Evolutionary conservation across 2,888 invertebrate species (phyloP).

Genomic region (Trissolcus brochymenae): DNA sequence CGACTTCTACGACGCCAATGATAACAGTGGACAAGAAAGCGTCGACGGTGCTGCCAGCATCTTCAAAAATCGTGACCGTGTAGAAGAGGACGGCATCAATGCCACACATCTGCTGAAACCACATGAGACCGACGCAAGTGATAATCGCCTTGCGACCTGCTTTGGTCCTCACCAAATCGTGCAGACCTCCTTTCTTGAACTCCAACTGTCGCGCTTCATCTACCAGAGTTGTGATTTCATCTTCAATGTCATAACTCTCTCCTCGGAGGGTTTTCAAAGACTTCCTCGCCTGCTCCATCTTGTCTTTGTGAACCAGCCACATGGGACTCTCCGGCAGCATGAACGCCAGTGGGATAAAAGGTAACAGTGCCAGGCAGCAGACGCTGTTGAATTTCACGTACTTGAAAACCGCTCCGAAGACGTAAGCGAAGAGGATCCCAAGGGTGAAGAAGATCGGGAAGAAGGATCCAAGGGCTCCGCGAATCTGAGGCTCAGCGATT

Average conservation of each 20-base stretch:
- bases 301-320: slow-evolving; percentile 67
- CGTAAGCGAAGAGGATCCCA: slow-evolving; percentile 77
- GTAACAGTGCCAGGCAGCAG: slow-evolving; percentile 71
- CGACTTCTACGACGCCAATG: slow-evolving; percentile 78
- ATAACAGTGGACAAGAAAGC: slow-evolving; percentile 76
- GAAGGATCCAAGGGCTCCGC: slow-evolving; percentile 78
- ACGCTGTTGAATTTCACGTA: slow-evolving; percentile 76
- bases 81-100: slow-evolving; percentile 77
- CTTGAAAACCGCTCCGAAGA: slow-evolving; percentile 73
- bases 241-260: slow-evolving; percentile 61
- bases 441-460: slow-evolving; percentile 77
- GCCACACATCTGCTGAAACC: slow-evolving; percentile 77
- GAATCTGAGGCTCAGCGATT: slow-evolving; percentile 76
- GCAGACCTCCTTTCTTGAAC: slow-evolving; percentile 66
- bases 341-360: slow-evolving; percentile 71
- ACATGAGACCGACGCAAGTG: slow-evolving; percentile 78
- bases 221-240: slow-evolving; percentile 64
- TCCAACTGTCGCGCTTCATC: slow-evolving; percentile 66
- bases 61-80: slow-evolving; percentile 74
- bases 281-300: slow-evolving; percentile 61
- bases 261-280: slow-evolving; percentile 65
- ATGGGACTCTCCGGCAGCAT: slow-evolving; percentile 70
- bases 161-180: slow-evolving; percentile 67
- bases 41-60: slow-evolving; percentile 73
- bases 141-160: slow-evolving; percentile 75